Evolutionary conservation across 2,888 invertebrate species (phyloP).

Genomic region (Campoplex nolae): DNA sequence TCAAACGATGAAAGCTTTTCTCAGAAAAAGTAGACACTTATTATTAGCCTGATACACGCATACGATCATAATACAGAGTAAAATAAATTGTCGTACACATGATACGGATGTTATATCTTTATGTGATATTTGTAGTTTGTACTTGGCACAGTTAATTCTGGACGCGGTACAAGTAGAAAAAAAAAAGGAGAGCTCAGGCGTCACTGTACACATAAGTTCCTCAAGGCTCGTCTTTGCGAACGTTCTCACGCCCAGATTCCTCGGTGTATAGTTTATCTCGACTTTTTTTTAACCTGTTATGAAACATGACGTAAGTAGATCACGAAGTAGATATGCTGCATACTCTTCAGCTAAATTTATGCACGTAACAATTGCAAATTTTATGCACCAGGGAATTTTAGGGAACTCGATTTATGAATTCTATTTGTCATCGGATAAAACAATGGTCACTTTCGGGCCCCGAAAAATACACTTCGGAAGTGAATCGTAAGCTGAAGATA

Average conservation of each 20-base stretch:
- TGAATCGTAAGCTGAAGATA: no score
- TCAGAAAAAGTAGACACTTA: slow-evolving; percentile 10
- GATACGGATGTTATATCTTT: slow-evolving; percentile 4
- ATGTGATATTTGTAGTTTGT: slow-evolving; percentile 39
- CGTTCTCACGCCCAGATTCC: slow-evolving; percentile 66
- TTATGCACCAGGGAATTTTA: neutral
- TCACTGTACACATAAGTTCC: slow-evolving; percentile 24
- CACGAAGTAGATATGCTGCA: slow-evolving; percentile 47
- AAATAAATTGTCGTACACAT: slow-evolving; percentile 32
- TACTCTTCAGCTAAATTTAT: neutral
- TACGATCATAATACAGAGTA: slow-evolving; percentile 25
- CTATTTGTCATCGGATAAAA: no score
- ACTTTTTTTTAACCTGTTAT: slow-evolving; percentile 30
- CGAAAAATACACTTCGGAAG: no score
- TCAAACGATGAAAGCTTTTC: slow-evolving; percentile 37
- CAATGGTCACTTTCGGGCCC: no score
- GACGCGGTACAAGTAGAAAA: slow-evolving; percentile 44
- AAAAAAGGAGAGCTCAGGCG: slow-evolving; percentile 40
- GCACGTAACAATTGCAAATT: neutral
- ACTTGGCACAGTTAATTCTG: slow-evolving; percentile 54
- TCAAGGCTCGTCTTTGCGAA: slow-evolving; percentile 63
- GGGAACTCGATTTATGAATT: no score
- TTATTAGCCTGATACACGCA: slow-evolving; percentile 11
- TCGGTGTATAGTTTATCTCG: slow-evolving; percentile 20
- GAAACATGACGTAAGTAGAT: slow-evolving; percentile 67